Evolutionary conservation across 2,797 vertebrate species (phyloP).

Genomic region (Malacoctenus gilli): DNA sequence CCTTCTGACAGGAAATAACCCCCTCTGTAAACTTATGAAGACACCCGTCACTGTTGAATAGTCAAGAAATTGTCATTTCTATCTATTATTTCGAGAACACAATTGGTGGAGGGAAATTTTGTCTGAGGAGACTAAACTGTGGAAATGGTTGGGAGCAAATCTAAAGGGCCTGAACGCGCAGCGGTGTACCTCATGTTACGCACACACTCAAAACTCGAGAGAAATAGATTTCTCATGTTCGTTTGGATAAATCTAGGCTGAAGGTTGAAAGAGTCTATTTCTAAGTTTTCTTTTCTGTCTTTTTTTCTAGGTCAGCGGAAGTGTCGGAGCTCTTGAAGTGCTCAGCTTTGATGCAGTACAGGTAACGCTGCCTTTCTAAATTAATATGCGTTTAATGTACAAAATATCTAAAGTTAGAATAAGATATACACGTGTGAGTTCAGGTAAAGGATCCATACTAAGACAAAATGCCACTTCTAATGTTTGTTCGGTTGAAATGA

Average conservation of each 20-base stretch:
- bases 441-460: no score
- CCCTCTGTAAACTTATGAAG: conserved; percentile 50
- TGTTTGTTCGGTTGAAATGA: no score
- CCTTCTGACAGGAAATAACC: conserved; percentile 61
- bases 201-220: no score
- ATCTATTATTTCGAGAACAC: conserved; percentile 63
- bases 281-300: conserved; percentile 14
- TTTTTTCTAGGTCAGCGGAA: conserved; percentile 69
- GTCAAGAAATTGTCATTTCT: conserved; percentile 50
- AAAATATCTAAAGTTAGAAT: no score
- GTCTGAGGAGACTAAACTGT: conserved; percentile 58
- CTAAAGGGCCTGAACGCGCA: background rate
- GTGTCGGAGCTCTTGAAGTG: conserved; percentile 67
- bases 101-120: conserved; percentile 50
- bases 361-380: conserved; percentile 65
- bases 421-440: no score
- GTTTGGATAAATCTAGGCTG: background rate
- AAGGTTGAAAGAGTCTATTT: background rate
- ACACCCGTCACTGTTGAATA: conserved; percentile 42
- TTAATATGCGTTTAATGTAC: no score
- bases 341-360: conserved; percentile 86
- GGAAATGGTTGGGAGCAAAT: conserved; percentile 33
- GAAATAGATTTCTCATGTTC: background rate
- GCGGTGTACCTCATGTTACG: no score
- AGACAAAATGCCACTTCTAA: no score